phyloP scores from a whole-genome alignment of 2,888 invertebrate species.

The Parnassius glacialis region DNA sequence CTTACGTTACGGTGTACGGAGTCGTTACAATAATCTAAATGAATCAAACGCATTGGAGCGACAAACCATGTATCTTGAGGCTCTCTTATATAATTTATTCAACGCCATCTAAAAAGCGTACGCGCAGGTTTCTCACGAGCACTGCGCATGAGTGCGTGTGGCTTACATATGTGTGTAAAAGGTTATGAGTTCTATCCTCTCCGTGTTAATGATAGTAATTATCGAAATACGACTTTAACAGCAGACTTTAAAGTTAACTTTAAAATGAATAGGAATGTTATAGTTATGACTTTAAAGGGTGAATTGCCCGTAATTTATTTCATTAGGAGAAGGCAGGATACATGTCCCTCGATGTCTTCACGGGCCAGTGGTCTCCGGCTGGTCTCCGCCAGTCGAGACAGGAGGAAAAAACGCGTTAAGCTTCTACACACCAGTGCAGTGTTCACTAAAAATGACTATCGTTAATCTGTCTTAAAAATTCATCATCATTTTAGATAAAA shows the following conservation, averaged over 20 bases:
- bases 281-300: constrained; percentile 39
- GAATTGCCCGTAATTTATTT: constrained; percentile 65
- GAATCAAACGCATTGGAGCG: constrained; percentile 50
- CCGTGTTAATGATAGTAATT: constrained; percentile 25
- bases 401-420: constrained; percentile 62
- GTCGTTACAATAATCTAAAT: constrained; percentile 44
- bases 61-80: constrained; percentile 42
- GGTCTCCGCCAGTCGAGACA: constrained; percentile 65
- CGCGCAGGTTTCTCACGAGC: constrained; percentile 55
- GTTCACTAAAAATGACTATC: not conserved
- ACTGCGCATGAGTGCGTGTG: constrained; percentile 42
- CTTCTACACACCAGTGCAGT: constrained; percentile 8
- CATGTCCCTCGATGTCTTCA: constrained; percentile 77
- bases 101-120: constrained; percentile 37
- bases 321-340: constrained; percentile 78
- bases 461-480: not conserved
- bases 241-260: constrained; percentile 23
- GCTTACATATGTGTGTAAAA: constrained; percentile 46
- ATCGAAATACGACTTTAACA: constrained; percentile 31
- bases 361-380: constrained; percentile 59
- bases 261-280: constrained; percentile 21
- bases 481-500: not conserved
- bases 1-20: constrained; percentile 22
- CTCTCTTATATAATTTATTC: constrained; percentile 48
- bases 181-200: constrained; percentile 66